Conservation (phyloP, 2,797 vertebrate genomes). For the Simalia tracyae region DNA sequence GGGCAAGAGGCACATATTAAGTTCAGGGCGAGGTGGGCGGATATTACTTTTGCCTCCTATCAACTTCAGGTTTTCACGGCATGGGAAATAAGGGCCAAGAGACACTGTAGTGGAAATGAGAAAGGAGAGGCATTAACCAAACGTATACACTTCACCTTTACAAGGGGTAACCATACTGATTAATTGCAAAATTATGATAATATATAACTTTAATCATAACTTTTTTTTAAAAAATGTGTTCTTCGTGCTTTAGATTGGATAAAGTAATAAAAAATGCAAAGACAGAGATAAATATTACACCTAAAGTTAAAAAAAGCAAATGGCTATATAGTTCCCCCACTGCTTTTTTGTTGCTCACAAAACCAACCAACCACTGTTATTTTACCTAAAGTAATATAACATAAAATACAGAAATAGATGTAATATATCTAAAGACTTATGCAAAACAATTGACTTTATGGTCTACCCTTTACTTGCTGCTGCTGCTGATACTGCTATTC, state of each 20-base stretch:
- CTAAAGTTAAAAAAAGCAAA: background rate
- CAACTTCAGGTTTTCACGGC: conserved; percentile 98
- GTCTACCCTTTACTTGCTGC: background rate
- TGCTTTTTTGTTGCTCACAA: background rate
- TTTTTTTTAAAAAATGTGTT: background rate
- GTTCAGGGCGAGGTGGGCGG: conserved; percentile 92
- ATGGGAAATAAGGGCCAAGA: conserved; percentile 96
- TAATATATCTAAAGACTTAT: background rate
- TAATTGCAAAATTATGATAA: background rate
- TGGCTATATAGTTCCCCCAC: background rate
- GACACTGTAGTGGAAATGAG: conserved; percentile 85
- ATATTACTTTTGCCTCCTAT: conserved; percentile 99
- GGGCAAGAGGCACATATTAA: conserved; percentile 99
- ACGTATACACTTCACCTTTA: background rate
- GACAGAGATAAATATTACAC: background rate
- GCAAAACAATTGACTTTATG: background rate
- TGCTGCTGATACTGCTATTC: background rate
- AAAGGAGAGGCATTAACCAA: conserved; percentile 60
- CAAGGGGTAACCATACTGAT: background rate
- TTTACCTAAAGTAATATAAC: background rate
- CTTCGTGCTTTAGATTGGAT: background rate
- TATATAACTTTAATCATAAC: background rate
- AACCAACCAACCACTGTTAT: background rate
- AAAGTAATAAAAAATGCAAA: background rate
- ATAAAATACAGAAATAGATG: background rate